Percentiles rank a stretch among this genome's conserved stretches.
These are phyloP conservation scores for Phyllostomus hastatus DNA, from an alignment of 2,113 vertebrate species.

Conservation along the genomic window DNA sequence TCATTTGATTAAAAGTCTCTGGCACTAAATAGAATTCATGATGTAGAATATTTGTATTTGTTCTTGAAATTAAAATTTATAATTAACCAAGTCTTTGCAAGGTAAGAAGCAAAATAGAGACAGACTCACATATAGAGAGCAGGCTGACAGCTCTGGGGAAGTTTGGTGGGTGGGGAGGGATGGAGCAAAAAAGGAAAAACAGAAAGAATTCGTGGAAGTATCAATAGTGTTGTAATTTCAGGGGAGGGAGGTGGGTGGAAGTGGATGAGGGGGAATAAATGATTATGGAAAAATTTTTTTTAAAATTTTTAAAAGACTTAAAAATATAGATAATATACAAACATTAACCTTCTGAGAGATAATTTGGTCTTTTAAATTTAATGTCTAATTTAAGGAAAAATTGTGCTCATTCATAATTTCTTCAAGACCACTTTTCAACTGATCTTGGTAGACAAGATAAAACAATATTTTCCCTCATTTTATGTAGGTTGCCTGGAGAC, in stretches of 20 bases:
- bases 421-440: background rate
- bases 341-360: background rate
- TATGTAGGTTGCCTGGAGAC: background rate
- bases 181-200: too few relatives aligned
- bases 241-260: too few relatives aligned
- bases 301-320: background rate
- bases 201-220: too few relatives aligned
- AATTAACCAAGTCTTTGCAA: background rate
- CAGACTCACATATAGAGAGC: too few relatives aligned
- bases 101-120: too few relatives aligned
- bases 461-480: background rate
- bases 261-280: too few relatives aligned
- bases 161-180: too few relatives aligned
- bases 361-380: background rate
- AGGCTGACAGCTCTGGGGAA: too few relatives aligned
- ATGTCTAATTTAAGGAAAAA: slow-evolving; percentile 16
- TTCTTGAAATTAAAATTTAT: background rate
- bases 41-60: background rate
- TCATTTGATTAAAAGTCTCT: background rate
- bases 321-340: background rate
- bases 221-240: too few relatives aligned
- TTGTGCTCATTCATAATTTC: background rate
- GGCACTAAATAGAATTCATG: background rate
- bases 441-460: background rate
- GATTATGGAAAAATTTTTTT: too few relatives aligned